Evolutionary conservation across 2,888 invertebrate genomes (phyloP).

Genomic region (Tuberolachnus salignus): DNA sequence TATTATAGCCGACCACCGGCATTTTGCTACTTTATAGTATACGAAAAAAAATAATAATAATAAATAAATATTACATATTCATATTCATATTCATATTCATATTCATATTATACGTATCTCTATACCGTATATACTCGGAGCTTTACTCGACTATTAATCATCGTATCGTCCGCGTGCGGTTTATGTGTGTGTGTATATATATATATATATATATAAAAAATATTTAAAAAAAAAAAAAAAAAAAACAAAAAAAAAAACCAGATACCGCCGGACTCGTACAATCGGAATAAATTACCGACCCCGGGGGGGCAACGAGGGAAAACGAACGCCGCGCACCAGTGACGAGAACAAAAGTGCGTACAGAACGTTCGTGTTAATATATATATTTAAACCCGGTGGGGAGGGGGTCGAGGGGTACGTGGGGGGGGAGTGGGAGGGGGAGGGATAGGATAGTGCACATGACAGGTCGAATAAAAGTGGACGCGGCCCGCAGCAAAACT

Average conservation of each 20-base stretch:
- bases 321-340: conserved; percentile 2
- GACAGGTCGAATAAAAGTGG: conserved; percentile 51
- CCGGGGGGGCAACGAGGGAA: conserved; percentile 3
- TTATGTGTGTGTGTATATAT: not conserved
- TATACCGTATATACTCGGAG: not conserved
- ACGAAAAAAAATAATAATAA: too few species aligned
- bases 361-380: too few species aligned
- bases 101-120: not conserved
- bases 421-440: not conserved
- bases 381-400: too few species aligned
- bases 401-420: too few species aligned
- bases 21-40: too few species aligned
- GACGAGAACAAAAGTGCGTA: conserved; percentile 49
- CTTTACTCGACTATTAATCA: conserved; percentile 34
- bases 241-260: not conserved
- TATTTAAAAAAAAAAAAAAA: too few species aligned
- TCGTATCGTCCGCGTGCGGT: conserved; percentile 34
- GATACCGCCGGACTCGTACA: conserved; percentile 26
- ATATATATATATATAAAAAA: not conserved
- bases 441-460: conserved; percentile 36
- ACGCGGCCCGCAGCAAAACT: conserved; percentile 7
- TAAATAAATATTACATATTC: not conserved
- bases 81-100: too few species aligned
- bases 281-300: conserved; percentile 49
- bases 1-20: too few species aligned